Evolutionary conservation across 2,888 invertebrate species (phyloP), one percentile per base, ranked within the genome.

Genomic region (Dasysyrphus tricinctus): DNA sequence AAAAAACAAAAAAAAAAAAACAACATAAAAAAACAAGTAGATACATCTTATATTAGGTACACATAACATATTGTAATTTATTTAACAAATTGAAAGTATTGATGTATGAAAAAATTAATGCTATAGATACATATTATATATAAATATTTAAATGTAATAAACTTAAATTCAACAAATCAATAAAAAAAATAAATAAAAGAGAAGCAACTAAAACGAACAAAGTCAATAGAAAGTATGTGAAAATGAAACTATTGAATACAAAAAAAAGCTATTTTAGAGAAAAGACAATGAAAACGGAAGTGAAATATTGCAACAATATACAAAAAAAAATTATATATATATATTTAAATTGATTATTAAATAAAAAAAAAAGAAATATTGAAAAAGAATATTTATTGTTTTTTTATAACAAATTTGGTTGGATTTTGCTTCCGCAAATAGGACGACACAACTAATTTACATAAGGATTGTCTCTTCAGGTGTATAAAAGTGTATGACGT

Each of bases 271-370:
- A 75, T 78, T 78, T 54, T 86, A 82, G 82, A 82, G 82, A 82
- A 81, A 86, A 86, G 86, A 86, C 82, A 86, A 82, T 86, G 86
- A 86, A 82, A 81, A 79, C 24, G 77, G 74, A 82, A 75, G 67
- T 86, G 78, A 80, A 85, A 81, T 85, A 83, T 78, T 84, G 79
- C 70, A 84, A 84, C 79, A 84, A 80, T 84, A 84, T 84, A 86
- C 77, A 70, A 85, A 73, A 80, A 65, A 79, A 54, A 24, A n/a
- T 3, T 8, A 47, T 54, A 54, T 77, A 85, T 79, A 76, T 56
- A 76, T 85, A 85, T 85, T 86, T 82, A 82, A 86, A 86, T 82
- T 79, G 82, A 82, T 82, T 82, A 82, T 78, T 86, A 82, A 86
- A 86, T 81, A 78, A 79, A 78, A 47, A 44, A n/a, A 47, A 75